Conservation (phyloP, 2,888 invertebrate genomes). For the Nomada hirtipes region DNA sequence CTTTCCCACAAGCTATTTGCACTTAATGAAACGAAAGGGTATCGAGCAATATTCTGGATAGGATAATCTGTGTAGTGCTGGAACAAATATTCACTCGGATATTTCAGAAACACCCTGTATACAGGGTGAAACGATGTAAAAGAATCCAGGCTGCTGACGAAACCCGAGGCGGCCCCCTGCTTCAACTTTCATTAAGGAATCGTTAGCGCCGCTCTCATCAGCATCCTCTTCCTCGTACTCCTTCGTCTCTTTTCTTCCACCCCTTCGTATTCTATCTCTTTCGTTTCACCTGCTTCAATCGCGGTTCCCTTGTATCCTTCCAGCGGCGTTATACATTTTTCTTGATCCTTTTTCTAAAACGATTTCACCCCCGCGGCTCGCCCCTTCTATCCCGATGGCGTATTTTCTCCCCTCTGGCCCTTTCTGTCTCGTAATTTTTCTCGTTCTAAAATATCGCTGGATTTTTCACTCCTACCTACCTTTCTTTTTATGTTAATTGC, state of each 20-base stretch:
- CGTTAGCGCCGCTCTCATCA: conserved; percentile 79
- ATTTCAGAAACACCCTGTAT: conserved; percentile 51
- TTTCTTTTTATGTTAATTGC: background rate
- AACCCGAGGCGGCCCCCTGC: conserved; percentile 68
- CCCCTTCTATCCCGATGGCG: background rate
- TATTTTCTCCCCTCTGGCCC: conserved; percentile 20
- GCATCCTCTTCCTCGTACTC: conserved; percentile 63
- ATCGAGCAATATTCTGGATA: too few species aligned
- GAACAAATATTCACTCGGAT: conserved; percentile 6
- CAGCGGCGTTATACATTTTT: conserved; percentile 24
- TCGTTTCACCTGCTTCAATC: conserved; percentile 32
- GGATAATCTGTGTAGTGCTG: background rate
- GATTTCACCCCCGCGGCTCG: conserved; percentile 24
- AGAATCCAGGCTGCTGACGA: conserved; percentile 70
- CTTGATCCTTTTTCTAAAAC: conserved; percentile 36
- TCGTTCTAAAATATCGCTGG: conserved; percentile 22
- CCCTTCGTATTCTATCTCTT: conserved; percentile 26
- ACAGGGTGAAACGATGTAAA: conserved; percentile 61
- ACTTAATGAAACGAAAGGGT: too few species aligned
- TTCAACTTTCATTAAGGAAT: conserved; percentile 81
- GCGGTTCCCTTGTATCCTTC: conserved; percentile 32
- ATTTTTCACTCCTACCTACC: background rate
- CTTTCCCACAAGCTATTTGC: too few species aligned
- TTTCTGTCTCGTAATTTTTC: conserved; percentile 42
- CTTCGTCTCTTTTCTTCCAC: conserved; percentile 20